Percentiles rank a stretch among this genome's conserved stretches.
These are phyloP conservation scores for Lerista edwardsae DNA, from an alignment of 2,797 vertebrate species.

Conservation along the genomic window DNA sequence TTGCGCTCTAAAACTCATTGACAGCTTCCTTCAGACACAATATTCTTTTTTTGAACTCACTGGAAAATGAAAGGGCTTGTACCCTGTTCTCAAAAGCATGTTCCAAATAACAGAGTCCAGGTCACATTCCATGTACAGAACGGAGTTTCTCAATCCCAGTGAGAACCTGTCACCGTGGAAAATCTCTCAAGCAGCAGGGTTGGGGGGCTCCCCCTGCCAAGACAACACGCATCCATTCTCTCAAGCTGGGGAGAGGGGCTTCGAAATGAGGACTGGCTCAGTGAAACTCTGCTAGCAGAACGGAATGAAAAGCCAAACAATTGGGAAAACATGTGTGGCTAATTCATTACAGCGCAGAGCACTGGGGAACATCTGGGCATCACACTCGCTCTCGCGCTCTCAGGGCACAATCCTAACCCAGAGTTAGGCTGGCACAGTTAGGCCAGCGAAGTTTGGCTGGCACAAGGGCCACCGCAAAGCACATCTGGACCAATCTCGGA, in stretches of 20 bases:
- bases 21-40: slow-evolving; percentile 2
- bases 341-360: background rate
- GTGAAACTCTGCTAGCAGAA: background rate
- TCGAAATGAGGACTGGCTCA: background rate
- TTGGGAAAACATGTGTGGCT: slow-evolving; percentile 21
- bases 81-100: slow-evolving; percentile 19
- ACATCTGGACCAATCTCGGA: too few relatives aligned
- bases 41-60: slow-evolving; percentile 41
- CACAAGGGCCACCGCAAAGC: too few relatives aligned
- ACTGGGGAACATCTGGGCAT: background rate
- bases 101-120: slow-evolving; percentile 56
- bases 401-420: too few relatives aligned
- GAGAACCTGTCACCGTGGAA: slow-evolving; percentile 35
- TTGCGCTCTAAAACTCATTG: background rate
- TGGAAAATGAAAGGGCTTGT: background rate
- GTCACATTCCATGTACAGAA: slow-evolving; percentile 50
- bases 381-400: slow-evolving; percentile 16
- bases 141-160: background rate
- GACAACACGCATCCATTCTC: background rate
- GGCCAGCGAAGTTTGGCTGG: too few relatives aligned
- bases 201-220: background rate
- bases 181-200: slow-evolving; percentile 26
- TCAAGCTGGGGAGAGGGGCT: background rate
- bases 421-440: too few relatives aligned
- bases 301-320: background rate